Percentiles rank a stretch among this genome's conserved stretches.
Evolutionary conservation across 1,140 invertebrate genomes (phyloP).

Genomic region (Bombus sylvicola): DNA sequence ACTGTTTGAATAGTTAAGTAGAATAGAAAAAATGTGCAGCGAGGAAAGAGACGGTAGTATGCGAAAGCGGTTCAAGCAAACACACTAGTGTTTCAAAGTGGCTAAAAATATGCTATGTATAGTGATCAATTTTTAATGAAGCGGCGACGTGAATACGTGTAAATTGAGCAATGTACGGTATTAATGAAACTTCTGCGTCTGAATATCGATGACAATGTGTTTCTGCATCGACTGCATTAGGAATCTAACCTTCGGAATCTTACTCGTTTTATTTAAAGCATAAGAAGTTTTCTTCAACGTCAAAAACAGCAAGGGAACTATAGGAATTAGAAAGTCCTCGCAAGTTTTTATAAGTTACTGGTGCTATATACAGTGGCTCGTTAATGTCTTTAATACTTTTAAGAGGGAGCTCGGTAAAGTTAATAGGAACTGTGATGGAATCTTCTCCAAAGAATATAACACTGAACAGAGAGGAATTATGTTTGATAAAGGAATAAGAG

Average conservation of each 20-base stretch:
- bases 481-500: background rate
- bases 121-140: background rate
- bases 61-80: conserved; percentile 26
- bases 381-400: background rate
- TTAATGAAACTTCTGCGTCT: no score
- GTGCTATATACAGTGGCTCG: background rate
- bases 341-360: background rate
- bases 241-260: background rate
- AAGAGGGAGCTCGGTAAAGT: background rate
- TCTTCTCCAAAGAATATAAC: background rate
- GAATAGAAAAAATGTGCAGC: background rate
- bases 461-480: background rate
- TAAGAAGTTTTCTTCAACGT: conserved; percentile 22
- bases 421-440: background rate
- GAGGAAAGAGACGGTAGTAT: background rate
- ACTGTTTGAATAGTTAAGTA: background rate
- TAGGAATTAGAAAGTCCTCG: background rate
- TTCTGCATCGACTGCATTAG: background rate
- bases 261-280: background rate
- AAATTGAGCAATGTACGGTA: background rate
- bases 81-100: background rate
- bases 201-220: background rate
- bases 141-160: background rate
- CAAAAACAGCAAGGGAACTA: background rate
- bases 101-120: background rate